Conservation (phyloP, 2,113 vertebrate genomes). For the Galeopterus variegatus region DNA sequence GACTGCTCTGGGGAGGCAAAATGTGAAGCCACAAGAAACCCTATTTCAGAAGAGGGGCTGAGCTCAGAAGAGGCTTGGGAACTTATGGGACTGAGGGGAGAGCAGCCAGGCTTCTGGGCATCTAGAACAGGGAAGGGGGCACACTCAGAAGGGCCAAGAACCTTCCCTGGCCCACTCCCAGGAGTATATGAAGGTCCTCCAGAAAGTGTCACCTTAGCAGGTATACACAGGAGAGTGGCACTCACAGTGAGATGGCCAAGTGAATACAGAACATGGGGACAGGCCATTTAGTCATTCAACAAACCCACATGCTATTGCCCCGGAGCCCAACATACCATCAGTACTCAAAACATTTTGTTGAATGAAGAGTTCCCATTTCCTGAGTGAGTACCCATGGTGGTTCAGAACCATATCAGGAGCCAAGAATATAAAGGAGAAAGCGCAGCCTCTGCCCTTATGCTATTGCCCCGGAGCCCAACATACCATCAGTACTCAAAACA, state of each 20-base stretch:
- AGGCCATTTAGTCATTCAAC: background rate
- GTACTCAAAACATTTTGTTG: background rate
- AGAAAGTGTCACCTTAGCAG: background rate
- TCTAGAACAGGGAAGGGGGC: background rate
- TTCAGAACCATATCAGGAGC: background rate
- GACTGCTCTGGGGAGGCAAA: constrained; percentile 53
- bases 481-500: background rate
- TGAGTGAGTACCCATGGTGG: rapidly evolving
- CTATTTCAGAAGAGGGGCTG: constrained; percentile 42
- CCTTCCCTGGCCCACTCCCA: background rate
- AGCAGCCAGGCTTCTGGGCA: background rate
- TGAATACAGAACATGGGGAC: background rate
- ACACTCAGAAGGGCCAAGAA: background rate
- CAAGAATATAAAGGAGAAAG: background rate
- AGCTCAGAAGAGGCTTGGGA: background rate
- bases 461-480: background rate
- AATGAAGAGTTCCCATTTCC: background rate
- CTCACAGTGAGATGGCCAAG: background rate
- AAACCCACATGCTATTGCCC: background rate
- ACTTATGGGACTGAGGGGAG: background rate
- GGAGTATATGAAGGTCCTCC: background rate
- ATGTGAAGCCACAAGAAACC: constrained; percentile 17
- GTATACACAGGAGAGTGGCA: background rate
- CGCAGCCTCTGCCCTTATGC: background rate
- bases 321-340: background rate